These are phyloP conservation scores for Castor canadensis DNA, from an alignment of 2,113 vertebrate genomes.

Conservation along the genomic window DNA sequence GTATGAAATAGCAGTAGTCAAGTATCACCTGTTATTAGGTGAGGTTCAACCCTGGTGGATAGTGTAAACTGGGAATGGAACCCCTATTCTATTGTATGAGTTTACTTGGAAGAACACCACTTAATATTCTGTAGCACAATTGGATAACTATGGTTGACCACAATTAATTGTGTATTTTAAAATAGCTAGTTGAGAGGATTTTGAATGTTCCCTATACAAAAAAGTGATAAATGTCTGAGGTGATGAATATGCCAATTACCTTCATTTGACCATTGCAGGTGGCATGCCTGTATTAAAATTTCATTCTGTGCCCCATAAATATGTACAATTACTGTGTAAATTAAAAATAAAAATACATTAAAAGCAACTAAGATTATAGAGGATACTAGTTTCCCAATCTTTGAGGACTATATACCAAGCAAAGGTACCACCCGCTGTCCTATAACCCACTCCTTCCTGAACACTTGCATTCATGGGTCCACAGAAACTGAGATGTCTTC, in stretches of 20 bases:
- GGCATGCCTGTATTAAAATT: too few relatives aligned
- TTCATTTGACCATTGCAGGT: background rate
- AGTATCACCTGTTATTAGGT: background rate
- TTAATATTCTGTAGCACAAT: background rate
- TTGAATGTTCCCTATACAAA: background rate
- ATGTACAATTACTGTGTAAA: background rate
- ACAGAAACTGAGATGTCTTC: background rate
- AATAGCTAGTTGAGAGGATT: background rate
- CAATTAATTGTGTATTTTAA: background rate
- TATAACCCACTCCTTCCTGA: background rate
- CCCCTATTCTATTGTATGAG: background rate
- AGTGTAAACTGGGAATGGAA: background rate
- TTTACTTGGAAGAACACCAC: background rate
- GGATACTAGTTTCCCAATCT: background rate
- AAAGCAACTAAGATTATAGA: background rate
- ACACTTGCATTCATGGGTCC: rapidly evolving
- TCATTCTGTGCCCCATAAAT: background rate
- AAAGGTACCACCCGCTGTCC: background rate
- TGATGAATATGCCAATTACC: background rate
- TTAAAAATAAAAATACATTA: background rate
- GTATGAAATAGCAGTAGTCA: rapidly evolving
- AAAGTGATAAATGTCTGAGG: background rate
- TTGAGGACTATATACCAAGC: background rate
- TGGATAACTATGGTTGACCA: background rate
- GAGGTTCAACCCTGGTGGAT: background rate